Conservation (phyloP, 2,797 vertebrate genomes). For the Gambelia wislizenii region DNA sequence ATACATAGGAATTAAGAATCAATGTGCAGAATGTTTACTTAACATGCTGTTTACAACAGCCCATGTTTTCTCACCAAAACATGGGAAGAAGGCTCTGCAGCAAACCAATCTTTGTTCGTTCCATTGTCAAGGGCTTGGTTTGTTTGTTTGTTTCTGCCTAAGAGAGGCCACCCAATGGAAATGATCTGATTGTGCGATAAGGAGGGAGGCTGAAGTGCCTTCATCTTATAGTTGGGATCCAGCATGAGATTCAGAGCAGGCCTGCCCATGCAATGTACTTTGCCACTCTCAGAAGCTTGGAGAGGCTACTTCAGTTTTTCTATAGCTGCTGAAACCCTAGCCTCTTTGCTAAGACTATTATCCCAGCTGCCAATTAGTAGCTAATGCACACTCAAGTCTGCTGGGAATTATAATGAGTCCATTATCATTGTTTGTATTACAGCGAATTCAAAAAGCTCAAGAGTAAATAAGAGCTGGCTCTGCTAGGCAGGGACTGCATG, state of each 20-base stretch:
- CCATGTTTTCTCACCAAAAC: slow-evolving; percentile 1
- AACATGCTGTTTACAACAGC: not conserved
- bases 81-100: not conserved
- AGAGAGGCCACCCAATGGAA: not conserved
- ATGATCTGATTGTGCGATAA: not conserved
- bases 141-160: too few relatives aligned
- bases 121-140: not conserved
- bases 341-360: slow-evolving; percentile 28
- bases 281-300: not conserved
- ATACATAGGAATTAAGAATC: too few relatives aligned
- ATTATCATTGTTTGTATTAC: not conserved
- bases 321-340: not conserved
- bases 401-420: not conserved
- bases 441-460: slow-evolving; percentile 13
- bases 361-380: slow-evolving; percentile 9
- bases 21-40: too few relatives aligned
- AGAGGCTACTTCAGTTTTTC: slow-evolving; percentile 22
- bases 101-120: not conserved
- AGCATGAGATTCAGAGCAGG: not conserved
- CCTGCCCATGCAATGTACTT: not conserved
- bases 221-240: not conserved
- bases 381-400: slow-evolving; percentile 9
- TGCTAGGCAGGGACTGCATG: not conserved
- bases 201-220: not conserved
- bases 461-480: not conserved